phyloP scores from a whole-genome alignment of 2,113 vertebrate species.

The Leiothrix lutea region DNA sequence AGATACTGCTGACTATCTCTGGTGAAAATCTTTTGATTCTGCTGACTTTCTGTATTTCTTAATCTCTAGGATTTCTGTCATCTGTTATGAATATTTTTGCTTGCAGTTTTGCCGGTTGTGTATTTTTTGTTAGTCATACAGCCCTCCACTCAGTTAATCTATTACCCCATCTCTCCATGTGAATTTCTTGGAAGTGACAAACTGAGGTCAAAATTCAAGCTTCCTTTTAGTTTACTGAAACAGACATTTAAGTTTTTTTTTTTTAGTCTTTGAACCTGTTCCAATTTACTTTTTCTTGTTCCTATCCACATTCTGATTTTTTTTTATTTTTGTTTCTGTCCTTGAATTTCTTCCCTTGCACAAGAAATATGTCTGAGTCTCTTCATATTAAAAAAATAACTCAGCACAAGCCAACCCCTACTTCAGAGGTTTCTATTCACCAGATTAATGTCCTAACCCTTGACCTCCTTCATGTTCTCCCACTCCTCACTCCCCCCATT shows the following conservation, averaged over 20 bases:
- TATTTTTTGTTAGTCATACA: background rate
- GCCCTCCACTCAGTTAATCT: background rate
- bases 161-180: background rate
- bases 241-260: background rate
- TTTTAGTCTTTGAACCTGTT: background rate
- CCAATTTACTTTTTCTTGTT: background rate
- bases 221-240: background rate
- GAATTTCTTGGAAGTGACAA: background rate
- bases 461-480: background rate
- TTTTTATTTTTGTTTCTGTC: background rate
- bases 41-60: conserved; percentile 3
- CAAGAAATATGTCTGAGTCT: background rate
- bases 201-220: background rate
- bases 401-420: background rate
- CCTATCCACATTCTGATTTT: background rate
- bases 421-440: background rate
- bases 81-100: background rate
- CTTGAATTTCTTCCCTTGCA: background rate
- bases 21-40: conserved; percentile 10
- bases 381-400: background rate
- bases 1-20: background rate
- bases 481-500: background rate
- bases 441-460: background rate
- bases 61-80: conserved; percentile 6
- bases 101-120: background rate